A percentile compares a stretch with the other conserved stretches of the same genome.
Evolutionary conservation across 2,797 vertebrate species (phyloP).

Genomic region (Sebastes matsubarae): DNA sequence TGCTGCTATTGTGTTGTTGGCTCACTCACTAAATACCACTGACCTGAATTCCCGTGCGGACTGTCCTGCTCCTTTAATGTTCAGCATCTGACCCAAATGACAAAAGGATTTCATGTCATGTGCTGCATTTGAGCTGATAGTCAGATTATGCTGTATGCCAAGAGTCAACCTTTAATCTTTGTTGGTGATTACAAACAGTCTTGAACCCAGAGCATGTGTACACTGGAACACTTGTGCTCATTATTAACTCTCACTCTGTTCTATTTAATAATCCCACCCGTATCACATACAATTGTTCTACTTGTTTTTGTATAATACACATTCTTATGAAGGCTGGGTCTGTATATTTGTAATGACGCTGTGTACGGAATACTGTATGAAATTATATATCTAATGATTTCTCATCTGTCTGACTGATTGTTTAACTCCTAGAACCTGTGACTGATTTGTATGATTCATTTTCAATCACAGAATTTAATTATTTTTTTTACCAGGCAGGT

Average conservation of each 20-base stretch:
- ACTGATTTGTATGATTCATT: too few species aligned
- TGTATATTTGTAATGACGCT: background rate
- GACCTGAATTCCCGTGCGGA: conserved; percentile 2
- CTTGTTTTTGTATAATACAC: background rate
- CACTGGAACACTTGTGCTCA: background rate
- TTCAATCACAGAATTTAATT: too few species aligned
- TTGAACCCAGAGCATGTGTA: conserved; percentile 10
- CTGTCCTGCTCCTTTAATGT: background rate
- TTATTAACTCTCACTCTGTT: background rate
- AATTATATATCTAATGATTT: too few species aligned
- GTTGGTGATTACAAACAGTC: conserved; percentile 16
- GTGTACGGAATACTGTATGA: background rate
- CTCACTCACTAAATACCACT: background rate
- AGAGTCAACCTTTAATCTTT: conserved; percentile 38
- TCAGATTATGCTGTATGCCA: conserved; percentile 37
- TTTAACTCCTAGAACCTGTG: too few species aligned
- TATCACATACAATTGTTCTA: background rate
- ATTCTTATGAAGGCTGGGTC: background rate
- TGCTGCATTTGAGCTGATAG: conserved; percentile 4
- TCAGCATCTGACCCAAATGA: conserved; percentile 29
- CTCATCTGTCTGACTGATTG: too few species aligned
- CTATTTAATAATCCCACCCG: background rate
- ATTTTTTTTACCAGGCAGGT: too few species aligned
- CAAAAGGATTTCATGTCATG: conserved; percentile 43
- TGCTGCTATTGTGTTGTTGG: background rate